These are phyloP conservation scores for Polymixis lichenea DNA, from an alignment of 2,888 invertebrate species.

Conservation along the genomic window DNA sequence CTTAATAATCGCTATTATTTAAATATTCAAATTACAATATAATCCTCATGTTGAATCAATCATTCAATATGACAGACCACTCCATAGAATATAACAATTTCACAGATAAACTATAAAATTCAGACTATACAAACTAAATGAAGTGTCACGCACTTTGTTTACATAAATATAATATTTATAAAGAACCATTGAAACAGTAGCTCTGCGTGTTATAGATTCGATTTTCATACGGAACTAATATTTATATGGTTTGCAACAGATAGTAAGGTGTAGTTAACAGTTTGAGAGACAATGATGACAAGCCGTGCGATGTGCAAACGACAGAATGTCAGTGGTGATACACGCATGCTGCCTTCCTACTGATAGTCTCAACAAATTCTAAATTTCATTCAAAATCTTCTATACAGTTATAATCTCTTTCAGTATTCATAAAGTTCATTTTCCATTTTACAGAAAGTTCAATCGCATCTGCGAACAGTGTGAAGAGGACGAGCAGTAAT, in stretches of 20 bases:
- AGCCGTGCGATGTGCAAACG: conserved; percentile 80
- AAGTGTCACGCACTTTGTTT: too few relatives aligned
- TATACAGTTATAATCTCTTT: not conserved
- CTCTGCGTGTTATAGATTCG: too few relatives aligned
- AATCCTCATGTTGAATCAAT: too few relatives aligned
- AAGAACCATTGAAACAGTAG: not conserved
- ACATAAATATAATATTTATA: too few relatives aligned
- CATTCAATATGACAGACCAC: too few relatives aligned
- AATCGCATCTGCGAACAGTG: conserved; percentile 66
- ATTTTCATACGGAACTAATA: not conserved
- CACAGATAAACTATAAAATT: too few relatives aligned
- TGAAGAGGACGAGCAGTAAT: conserved; percentile 80
- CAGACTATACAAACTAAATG: too few relatives aligned
- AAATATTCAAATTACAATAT: too few relatives aligned
- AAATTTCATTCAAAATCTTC: not conserved
- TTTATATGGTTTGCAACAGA: not conserved
- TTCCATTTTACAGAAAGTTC: conserved; percentile 67
- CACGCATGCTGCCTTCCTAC: conserved; percentile 87
- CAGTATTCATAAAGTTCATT: not conserved
- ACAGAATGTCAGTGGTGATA: conserved; percentile 81
- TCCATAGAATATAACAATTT: too few relatives aligned
- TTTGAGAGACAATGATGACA: conserved; percentile 74
- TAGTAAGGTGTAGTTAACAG: not conserved
- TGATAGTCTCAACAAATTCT: conserved; percentile 70
- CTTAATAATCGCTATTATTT: too few relatives aligned